A percentile compares a stretch with the other conserved stretches of the same genome.
phyloP scores from a whole-genome alignment of 92 coral and sea anemone genomes.

The Isaurus tuberculatus region DNA sequence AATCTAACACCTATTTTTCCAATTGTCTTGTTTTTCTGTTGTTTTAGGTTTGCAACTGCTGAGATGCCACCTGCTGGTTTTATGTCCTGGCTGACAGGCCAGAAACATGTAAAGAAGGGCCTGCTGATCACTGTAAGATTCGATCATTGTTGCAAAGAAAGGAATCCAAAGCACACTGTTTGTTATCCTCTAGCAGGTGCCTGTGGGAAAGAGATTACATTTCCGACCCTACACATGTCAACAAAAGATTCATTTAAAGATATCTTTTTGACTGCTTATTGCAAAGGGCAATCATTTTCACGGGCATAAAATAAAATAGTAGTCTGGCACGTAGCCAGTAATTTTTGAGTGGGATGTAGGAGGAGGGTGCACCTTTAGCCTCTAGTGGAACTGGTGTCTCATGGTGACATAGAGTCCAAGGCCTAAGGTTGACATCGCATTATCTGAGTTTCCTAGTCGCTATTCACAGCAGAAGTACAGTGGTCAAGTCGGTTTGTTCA shows the following conservation, averaged over 20 bases:
- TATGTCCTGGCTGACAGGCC: conserved; percentile 48
- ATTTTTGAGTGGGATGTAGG: conserved; percentile 1
- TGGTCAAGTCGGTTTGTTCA: conserved; percentile 22
- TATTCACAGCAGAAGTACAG: conserved; percentile 15
- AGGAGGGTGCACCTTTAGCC: conserved; percentile 1
- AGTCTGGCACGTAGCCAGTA: not conserved
- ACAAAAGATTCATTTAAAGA: conserved; percentile 27
- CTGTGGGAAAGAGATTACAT: conserved; percentile 33
- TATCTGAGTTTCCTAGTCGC: not conserved
- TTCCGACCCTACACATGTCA: conserved; percentile 40
- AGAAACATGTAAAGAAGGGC: conserved; percentile 51
- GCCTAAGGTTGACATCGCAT: not conserved
- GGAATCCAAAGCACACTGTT: conserved; percentile 47
- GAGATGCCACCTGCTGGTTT: conserved; percentile 49
- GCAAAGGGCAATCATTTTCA: conserved; percentile 41
- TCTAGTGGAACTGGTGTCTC: conserved; percentile 12
- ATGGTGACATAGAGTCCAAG: conserved; percentile 18
- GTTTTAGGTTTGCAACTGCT: conserved; percentile 40
- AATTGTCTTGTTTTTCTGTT: conserved; percentile 16
- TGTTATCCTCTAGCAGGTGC: conserved; percentile 46
- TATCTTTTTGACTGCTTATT: conserved; percentile 30
- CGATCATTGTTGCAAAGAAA: conserved; percentile 38
- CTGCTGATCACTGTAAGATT: conserved; percentile 35
- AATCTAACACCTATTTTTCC: conserved; percentile 33
- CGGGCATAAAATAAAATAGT: conserved; percentile 4